These are phyloP conservation scores for Copsychus sechellarum DNA, from an alignment of 2,113 vertebrate genomes.

Conservation along the genomic window DNA sequence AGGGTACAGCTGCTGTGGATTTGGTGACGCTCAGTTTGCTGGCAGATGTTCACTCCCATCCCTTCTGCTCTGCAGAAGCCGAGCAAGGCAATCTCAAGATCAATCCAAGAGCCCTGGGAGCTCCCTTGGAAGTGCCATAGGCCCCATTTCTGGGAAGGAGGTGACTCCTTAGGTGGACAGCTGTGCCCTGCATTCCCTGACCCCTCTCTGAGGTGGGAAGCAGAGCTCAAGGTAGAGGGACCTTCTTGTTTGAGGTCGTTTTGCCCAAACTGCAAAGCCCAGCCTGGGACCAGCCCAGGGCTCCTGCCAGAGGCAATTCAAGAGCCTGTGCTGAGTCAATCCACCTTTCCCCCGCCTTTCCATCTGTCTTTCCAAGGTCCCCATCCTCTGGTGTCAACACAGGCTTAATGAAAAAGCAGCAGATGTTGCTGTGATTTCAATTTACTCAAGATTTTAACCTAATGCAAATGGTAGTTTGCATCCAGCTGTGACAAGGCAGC, in stretches of 20 bases:
- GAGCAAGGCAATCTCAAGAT: neutral
- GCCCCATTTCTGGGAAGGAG: neutral
- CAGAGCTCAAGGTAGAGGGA: neutral
- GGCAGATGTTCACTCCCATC: neutral
- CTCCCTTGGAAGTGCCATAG: neutral
- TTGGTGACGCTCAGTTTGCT: neutral
- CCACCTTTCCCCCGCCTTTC: neutral
- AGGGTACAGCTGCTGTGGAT: neutral
- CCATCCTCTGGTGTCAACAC: conserved; percentile 13
- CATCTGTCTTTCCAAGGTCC: neutral
- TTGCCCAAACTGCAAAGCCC: neutral
- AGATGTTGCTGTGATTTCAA: conserved; percentile 56
- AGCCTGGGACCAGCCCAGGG: neutral
- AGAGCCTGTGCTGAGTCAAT: neutral
- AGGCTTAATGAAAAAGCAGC: conserved; percentile 48
- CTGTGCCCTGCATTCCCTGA: neutral
- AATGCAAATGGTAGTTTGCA: conserved; percentile 35
- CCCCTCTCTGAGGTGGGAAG: neutral
- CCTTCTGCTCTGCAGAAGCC: neutral
- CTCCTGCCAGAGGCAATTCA: neutral
- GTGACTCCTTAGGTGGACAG: neutral
- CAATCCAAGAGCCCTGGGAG: neutral
- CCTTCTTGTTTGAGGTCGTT: neutral
- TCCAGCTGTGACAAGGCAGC: conserved; percentile 24
- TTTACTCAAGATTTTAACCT: conserved; percentile 46